Evolutionary conservation across 2,797 vertebrate genomes (phyloP).

Genomic region (Cichlasoma orientale): DNA sequence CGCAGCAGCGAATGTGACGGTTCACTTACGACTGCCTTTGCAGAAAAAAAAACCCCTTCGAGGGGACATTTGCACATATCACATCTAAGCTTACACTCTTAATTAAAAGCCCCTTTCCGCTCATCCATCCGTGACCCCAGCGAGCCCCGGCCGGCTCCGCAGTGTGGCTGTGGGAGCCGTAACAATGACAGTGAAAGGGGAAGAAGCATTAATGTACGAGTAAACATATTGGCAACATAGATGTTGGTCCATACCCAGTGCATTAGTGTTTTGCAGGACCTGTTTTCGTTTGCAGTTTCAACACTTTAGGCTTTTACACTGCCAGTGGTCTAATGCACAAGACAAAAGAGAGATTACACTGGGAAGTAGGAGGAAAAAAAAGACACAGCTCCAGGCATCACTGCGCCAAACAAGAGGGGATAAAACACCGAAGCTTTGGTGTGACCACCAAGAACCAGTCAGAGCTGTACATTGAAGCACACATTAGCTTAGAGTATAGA

Average conservation of each 20-base stretch:
- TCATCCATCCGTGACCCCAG: slow-evolving; percentile 18
- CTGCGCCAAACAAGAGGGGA: slow-evolving; percentile 16
- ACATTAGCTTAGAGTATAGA: slow-evolving; percentile 41
- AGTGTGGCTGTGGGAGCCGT: background rate
- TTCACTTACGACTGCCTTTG: background rate
- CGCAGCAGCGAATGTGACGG: slow-evolving; percentile 25
- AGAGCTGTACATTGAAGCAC: slow-evolving; percentile 30
- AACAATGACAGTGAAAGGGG: slow-evolving; percentile 4
- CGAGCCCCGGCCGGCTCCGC: slow-evolving; percentile 9
- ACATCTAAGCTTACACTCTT: slow-evolving; percentile 9
- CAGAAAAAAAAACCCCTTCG: background rate
- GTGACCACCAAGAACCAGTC: slow-evolving; percentile 28
- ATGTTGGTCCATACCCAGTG: slow-evolving; percentile 13
- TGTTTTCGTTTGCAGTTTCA: slow-evolving; percentile 12
- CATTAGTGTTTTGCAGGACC: slow-evolving; percentile 52
- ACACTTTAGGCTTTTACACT: slow-evolving; percentile 28
- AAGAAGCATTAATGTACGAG: slow-evolving; percentile 5
- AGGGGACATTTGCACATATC: slow-evolving; percentile 19
- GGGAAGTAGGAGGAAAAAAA: slow-evolving; percentile 2
- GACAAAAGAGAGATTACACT: slow-evolving; percentile 59
- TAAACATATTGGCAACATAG: slow-evolving; percentile 20
- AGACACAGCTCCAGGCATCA: slow-evolving; percentile 34
- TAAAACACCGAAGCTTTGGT: slow-evolving; percentile 32
- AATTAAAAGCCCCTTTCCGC: slow-evolving; percentile 20
- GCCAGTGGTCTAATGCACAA: slow-evolving; percentile 49